Conservation (phyloP, 2,888 invertebrate genomes). For the Ectobius pallidus region DNA sequence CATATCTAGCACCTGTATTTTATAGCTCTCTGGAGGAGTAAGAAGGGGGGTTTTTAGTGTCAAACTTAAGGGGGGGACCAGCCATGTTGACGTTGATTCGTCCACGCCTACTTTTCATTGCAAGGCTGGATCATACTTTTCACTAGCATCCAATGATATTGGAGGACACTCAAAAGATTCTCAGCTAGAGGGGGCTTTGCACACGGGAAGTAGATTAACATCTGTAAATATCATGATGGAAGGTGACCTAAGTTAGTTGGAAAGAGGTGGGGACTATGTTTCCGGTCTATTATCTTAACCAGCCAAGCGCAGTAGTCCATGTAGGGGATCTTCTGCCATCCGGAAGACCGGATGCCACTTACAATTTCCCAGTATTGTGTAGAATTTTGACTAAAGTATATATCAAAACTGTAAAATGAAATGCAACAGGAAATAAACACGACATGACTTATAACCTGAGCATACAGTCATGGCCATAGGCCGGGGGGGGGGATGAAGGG, state of each 20-base stretch:
- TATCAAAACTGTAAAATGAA: no score
- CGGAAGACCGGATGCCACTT: background rate
- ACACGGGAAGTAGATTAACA: background rate
- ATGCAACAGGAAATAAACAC: no score
- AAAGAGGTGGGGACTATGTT: background rate
- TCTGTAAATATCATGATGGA: constrained; percentile 13
- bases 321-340: no score
- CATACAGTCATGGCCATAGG: no score
- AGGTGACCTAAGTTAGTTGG: background rate
- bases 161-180: background rate
- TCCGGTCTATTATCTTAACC: constrained; percentile 9
- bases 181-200: background rate
- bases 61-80: background rate
- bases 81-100: background rate
- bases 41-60: background rate
- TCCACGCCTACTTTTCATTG: constrained; percentile 4
- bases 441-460: no score
- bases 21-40: background rate
- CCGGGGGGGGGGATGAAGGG: no score
- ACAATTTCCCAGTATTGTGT: constrained; percentile 2
- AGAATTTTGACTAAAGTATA: background rate
- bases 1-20: constrained; percentile 1
- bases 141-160: constrained; percentile 1
- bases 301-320: constrained; percentile 15
- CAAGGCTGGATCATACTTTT: background rate